Evolutionary conservation across 2,797 vertebrate genomes (phyloP), one percentile per base, ranked within the genome.

Genomic region (Chelon labrosus): DNA sequence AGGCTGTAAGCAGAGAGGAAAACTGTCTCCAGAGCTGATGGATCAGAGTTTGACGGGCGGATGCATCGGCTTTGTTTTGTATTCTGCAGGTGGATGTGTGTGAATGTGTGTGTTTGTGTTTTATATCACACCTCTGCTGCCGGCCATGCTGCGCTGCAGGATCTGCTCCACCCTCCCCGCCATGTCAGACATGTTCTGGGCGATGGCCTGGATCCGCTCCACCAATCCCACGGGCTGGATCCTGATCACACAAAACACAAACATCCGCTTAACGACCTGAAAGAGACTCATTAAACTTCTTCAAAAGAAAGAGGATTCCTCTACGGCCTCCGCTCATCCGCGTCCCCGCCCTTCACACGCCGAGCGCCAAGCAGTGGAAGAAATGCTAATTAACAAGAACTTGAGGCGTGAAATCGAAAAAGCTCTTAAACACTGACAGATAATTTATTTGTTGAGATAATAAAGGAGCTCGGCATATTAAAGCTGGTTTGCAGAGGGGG

Each of bases 181-280:
- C 5, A 98, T 97, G 85, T 98, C 96, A 0, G 97, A 98, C 86
- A 99, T 97, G 5, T 99, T 99, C 90, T 98, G 98, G 65, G 98
- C 97, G 20, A 99, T 98, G 78, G 97, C 96, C 90, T 98, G 97
- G 91, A 99, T 98, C 76, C 95, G 95, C 88, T 99, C 97, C 94
- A 99, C 95, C 41, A 99, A 83, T 12, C 96, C 94, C 0, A 95
- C 85, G 4, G 95, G 95, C 82, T 96, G 95, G 59, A 92, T 89
- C 90, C 93, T 94, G 65, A 64, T 53, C 13, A 74, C 14, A 73
- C 22, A 74, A 71, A 22, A 62, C 56, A 79, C 65, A 84, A 11
- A 54, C 9, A 68, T 52, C 9, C 12, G 20, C 42, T 27, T 60
- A 46, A 67, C 41, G 31, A 75, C 54, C 42, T 0, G 31, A 31